Evolutionary conservation across 1,140 invertebrate genomes (phyloP).

Genomic region (Aphaenogaster ashmeadi): DNA sequence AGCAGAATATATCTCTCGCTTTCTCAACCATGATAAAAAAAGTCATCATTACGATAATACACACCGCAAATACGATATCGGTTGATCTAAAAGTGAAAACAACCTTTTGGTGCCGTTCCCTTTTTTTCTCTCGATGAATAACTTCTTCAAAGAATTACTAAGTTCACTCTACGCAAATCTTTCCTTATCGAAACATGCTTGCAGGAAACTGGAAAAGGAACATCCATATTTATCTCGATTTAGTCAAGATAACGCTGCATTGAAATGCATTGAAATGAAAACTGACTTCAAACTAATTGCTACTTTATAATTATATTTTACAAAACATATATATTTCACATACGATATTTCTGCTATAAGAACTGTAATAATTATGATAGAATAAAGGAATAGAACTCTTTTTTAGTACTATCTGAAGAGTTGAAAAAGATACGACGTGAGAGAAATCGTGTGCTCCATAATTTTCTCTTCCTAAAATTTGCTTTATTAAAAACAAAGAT

Average conservation of each 20-base stretch:
- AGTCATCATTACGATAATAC: background rate
- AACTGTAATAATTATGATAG: background rate
- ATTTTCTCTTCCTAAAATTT: background rate
- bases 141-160: slow-evolving; percentile 17
- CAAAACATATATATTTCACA: background rate
- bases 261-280: slow-evolving; percentile 23
- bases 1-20: slow-evolving; percentile 38
- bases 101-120: background rate
- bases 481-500: background rate
- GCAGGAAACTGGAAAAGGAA: background rate
- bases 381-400: background rate
- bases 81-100: slow-evolving; percentile 17
- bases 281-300: slow-evolving; percentile 10
- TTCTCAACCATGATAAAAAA: slow-evolving; percentile 16
- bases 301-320: slow-evolving; percentile 12
- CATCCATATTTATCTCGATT: background rate
- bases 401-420: background rate
- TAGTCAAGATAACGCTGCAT: slow-evolving; percentile 22
- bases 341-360: background rate
- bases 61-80: slow-evolving; percentile 8
- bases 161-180: background rate
- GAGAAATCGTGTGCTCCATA: background rate
- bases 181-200: background rate
- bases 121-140: slow-evolving; percentile 16
- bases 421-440: background rate